Evolutionary conservation across 2,113 vertebrate species (phyloP).

Genomic region (Brachyhypopomus gauderio): DNA sequence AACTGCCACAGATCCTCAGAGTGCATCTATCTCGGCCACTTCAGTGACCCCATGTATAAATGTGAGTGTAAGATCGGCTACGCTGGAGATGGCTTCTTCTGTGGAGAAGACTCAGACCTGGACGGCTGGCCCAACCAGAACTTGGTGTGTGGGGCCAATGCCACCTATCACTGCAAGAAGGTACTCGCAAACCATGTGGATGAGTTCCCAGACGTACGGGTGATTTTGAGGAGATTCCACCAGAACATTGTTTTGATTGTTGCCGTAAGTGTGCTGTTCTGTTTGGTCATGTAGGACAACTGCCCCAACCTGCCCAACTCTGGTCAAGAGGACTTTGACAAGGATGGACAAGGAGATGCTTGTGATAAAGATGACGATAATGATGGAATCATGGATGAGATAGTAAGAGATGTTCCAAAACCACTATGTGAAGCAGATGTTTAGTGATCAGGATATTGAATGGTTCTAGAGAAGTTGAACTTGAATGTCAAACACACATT

Average conservation of each 20-base stretch:
- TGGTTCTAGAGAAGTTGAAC: background rate
- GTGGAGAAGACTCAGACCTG: slow-evolving; percentile 95
- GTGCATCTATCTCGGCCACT: slow-evolving; percentile 93
- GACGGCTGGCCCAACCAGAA: slow-evolving; percentile 97
- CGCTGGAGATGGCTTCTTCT: slow-evolving; percentile 92
- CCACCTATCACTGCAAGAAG: slow-evolving; percentile 91
- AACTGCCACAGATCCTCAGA: slow-evolving; percentile 89
- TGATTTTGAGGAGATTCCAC: background rate
- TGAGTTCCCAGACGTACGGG: background rate
- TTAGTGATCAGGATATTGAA: background rate
- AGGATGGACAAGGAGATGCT: slow-evolving; percentile 92
- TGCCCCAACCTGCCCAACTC: slow-evolving; percentile 96
- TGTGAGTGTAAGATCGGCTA: slow-evolving; percentile 95
- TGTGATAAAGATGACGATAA: slow-evolving; percentile 98
- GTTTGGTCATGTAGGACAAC: slow-evolving; percentile 82
- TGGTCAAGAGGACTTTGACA: slow-evolving; percentile 97
- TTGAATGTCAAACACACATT: too few relatives aligned
- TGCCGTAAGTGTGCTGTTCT: background rate
- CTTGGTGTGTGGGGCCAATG: slow-evolving; percentile 89
- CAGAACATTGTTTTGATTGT: background rate
- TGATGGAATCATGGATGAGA: slow-evolving; percentile 89
- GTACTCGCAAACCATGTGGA: slow-evolving; percentile 66
- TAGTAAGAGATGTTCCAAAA: slow-evolving; percentile 70
- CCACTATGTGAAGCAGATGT: background rate
- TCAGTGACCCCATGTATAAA: slow-evolving; percentile 96